Evolutionary conservation across 2,797 vertebrate species (phyloP).

Genomic region (Ciconia nigra): DNA sequence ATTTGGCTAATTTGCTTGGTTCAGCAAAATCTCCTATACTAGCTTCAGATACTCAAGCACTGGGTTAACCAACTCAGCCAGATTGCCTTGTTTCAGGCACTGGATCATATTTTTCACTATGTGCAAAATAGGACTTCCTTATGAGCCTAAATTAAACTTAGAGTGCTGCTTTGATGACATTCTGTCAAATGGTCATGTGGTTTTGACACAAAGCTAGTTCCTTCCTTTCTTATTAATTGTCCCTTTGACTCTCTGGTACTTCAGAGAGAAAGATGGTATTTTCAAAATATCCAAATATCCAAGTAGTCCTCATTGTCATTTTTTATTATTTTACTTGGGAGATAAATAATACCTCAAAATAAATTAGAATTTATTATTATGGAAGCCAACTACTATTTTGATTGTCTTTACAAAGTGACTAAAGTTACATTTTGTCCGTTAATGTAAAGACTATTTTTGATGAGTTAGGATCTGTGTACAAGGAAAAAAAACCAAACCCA

Average conservation of each 20-base stretch:
- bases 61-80: not conserved
- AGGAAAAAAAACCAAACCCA: not conserved
- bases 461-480: not conserved
- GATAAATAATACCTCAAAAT: not conserved
- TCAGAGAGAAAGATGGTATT: not conserved
- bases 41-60: not conserved
- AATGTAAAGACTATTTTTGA: not conserved
- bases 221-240: not conserved
- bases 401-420: not conserved
- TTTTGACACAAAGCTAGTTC: not conserved
- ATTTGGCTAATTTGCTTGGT: not conserved
- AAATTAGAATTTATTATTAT: not conserved
- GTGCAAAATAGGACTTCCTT: not conserved
- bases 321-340: not conserved
- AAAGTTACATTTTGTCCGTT: not conserved
- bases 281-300: not conserved
- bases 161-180: not conserved
- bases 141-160: not conserved
- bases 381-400: not conserved
- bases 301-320: not conserved
- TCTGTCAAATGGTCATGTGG: not conserved
- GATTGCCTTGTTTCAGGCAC: not conserved
- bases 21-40: not conserved
- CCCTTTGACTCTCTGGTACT: not conserved
- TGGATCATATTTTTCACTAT: not conserved